A percentile compares a stretch with the other conserved stretches of the same genome.
These are phyloP conservation scores for Kryphioiulus occultus DNA, from an alignment of 2,888 invertebrate species.

Conservation along the genomic window DNA sequence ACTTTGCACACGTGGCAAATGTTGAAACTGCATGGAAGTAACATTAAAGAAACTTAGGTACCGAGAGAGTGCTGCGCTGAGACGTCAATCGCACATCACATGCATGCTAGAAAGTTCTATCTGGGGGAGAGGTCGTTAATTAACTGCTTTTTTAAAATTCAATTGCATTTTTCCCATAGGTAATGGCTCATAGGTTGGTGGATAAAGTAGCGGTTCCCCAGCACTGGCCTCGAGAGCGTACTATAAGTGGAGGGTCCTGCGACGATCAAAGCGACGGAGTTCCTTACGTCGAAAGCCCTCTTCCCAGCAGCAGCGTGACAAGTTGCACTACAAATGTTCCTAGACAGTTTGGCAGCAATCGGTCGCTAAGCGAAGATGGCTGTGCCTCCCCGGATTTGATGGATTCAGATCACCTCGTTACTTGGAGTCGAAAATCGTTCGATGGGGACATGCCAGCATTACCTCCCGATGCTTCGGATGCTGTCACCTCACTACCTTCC, in stretches of 20 bases:
- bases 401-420: constrained; percentile 47
- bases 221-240: constrained; percentile 56
- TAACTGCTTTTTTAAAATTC: too few species aligned
- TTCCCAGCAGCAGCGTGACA: not conserved
- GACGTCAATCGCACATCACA: too few species aligned
- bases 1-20: too few species aligned
- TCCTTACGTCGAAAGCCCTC: constrained; percentile 46
- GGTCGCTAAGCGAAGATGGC: constrained; percentile 35
- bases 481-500: not conserved
- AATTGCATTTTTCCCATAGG: constrained; percentile 52
- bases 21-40: too few species aligned
- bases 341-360: not conserved
- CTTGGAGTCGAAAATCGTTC: constrained; percentile 35
- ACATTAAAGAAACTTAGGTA: too few species aligned
- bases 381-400: constrained; percentile 43
- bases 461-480: not conserved
- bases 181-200: constrained; percentile 59
- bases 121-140: too few species aligned
- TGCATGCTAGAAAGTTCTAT: too few species aligned
- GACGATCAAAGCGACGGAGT: constrained; percentile 52
- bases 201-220: constrained; percentile 58
- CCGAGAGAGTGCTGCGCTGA: too few species aligned
- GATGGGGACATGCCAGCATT: not conserved
- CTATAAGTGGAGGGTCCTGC: constrained; percentile 54
- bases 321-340: too few species aligned